phyloP scores from a whole-genome alignment of 2,888 invertebrate species.

The Sinopyrophorus schimmeli region DNA sequence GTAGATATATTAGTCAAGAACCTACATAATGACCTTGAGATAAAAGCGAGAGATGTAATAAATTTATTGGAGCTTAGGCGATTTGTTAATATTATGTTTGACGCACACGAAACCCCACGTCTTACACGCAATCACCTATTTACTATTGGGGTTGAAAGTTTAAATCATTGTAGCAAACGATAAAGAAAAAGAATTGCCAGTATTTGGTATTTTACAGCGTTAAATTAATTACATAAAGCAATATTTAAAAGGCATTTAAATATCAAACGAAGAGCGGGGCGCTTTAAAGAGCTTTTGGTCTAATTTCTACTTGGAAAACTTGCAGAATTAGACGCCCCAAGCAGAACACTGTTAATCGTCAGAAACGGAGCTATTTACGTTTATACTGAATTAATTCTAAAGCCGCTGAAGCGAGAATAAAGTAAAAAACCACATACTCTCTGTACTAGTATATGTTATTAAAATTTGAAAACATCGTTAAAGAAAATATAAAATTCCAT shows the following conservation, averaged over 20 bases:
- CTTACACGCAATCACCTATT: constrained; percentile 31
- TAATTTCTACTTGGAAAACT: constrained; percentile 44
- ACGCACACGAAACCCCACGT: constrained; percentile 36
- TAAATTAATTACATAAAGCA: constrained; percentile 50
- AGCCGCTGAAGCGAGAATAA: constrained; percentile 47
- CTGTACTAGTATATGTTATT: constrained; percentile 5
- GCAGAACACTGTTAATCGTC: constrained; percentile 48
- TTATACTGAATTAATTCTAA: constrained; percentile 50
- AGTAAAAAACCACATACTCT: constrained; percentile 38
- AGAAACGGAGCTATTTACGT: constrained; percentile 51
- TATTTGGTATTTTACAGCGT: constrained; percentile 41
- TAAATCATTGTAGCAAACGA: constrained; percentile 6
- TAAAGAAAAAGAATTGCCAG: constrained; percentile 10
- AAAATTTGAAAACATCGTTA: constrained; percentile 18
- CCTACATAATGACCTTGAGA: constrained; percentile 29
- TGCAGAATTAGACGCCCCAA: constrained; percentile 44
- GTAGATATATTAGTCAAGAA: constrained; percentile 18
- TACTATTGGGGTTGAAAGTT: constrained; percentile 16
- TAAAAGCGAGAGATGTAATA: constrained; percentile 38
- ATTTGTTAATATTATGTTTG: constrained; percentile 42
- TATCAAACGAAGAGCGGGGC: constrained; percentile 47
- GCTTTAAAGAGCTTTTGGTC: constrained; percentile 44
- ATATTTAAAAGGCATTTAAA: constrained; percentile 50
- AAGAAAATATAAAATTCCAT: constrained; percentile 16
- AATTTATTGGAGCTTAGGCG: constrained; percentile 40